Conservation (phyloP, 2,888 invertebrate genomes). For the Leucoma salicis region DNA sequence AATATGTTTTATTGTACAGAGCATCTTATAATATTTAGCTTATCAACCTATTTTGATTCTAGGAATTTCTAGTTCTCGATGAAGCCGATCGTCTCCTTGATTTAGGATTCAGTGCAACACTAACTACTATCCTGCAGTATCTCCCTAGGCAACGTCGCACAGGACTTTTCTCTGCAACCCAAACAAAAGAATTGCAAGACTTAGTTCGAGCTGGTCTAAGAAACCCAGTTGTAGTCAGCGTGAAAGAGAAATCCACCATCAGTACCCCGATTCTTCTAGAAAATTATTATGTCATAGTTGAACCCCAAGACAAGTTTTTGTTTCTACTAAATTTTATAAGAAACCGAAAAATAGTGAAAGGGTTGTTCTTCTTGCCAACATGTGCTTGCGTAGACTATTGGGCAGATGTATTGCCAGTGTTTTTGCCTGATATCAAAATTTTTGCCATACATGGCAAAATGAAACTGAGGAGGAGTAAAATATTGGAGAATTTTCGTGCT, state of each 20-base stretch:
- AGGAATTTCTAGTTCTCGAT: conserved; percentile 96
- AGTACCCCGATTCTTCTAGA: conserved; percentile 87
- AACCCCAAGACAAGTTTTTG: conserved; percentile 91
- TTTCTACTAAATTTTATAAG: conserved; percentile 90
- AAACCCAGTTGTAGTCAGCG: conserved; percentile 94
- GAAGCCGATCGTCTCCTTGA: conserved; percentile 98
- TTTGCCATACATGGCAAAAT: conserved; percentile 97
- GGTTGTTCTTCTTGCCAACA: conserved; percentile 95
- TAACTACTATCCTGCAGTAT: conserved; percentile 94
- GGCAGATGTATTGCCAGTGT: conserved; percentile 83
- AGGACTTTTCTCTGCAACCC: conserved; percentile 99
- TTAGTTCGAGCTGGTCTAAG: conserved; percentile 95
- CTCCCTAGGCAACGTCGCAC: conserved; percentile 97
- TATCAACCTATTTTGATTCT: conserved; percentile 9
- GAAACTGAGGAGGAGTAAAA: conserved; percentile 91
- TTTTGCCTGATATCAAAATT: conserved; percentile 82
- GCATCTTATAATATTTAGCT: neutral
- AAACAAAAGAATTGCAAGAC: conserved; percentile 96
- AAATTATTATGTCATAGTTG: conserved; percentile 91
- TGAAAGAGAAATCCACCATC: conserved; percentile 91
- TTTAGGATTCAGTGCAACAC: conserved; percentile 92
- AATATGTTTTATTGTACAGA: too few relatives aligned
- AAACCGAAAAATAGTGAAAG: conserved; percentile 64
- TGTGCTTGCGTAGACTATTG: conserved; percentile 99
- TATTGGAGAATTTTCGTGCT: conserved; percentile 91